Conservation (phyloP, 1,140 invertebrate species). For the Arctopsyche grandis region DNA sequence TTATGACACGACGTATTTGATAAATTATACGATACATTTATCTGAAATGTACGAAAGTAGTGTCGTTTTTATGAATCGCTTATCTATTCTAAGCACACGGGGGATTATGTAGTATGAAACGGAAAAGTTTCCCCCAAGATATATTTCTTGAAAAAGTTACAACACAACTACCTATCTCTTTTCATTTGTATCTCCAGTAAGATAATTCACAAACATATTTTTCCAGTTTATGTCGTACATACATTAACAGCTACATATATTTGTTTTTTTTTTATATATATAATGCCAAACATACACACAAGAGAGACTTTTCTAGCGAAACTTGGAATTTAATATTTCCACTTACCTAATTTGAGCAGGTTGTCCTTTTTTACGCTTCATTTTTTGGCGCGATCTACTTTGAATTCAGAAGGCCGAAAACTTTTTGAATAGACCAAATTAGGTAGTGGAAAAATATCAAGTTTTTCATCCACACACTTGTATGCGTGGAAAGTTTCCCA, state of each 20-base stretch:
- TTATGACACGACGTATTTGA: background rate
- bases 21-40: background rate
- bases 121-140: slow-evolving; percentile 41
- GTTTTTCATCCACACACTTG: background rate
- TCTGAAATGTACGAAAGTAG: background rate
- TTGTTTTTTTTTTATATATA: too few species aligned
- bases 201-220: slow-evolving; percentile 42
- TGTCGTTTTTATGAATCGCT: too few species aligned
- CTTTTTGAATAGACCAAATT: slow-evolving; percentile 52
- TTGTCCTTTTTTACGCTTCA: too few species aligned
- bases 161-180: too few species aligned
- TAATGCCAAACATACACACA: too few species aligned
- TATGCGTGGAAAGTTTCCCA: background rate
- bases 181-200: slow-evolving; percentile 32
- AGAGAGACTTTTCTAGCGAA: too few species aligned
- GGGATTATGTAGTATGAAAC: slow-evolving; percentile 50
- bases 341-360: too few species aligned
- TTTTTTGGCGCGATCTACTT: too few species aligned
- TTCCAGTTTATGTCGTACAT: too few species aligned
- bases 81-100: slow-evolving; percentile 23
- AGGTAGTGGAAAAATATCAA: slow-evolving; percentile 44
- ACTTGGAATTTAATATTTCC: too few species aligned
- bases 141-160: too few species aligned
- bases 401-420: slow-evolving; percentile 44
- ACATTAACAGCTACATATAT: too few species aligned